Base-by-base conservation (phyloP, 2,113 vertebrate species). In the Onychorhynchus coronatus region DNA sequence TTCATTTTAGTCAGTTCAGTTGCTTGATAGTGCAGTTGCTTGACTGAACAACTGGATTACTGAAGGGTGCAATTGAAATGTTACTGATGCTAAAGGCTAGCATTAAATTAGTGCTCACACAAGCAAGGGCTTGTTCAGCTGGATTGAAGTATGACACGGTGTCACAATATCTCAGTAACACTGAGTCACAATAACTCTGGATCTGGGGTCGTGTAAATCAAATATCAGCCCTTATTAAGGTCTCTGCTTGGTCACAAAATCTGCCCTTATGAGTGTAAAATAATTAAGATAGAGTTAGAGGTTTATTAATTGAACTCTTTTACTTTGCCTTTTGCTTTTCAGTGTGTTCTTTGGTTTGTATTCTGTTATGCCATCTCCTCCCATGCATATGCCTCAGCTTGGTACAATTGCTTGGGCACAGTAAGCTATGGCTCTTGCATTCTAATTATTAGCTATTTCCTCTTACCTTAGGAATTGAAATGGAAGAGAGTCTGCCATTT, bases 361-460 rank as follows among this genome's bases (percentile, higher is more conserved):
- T 50, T 75, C 41, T 61, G 13, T 37, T 61, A 44, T 62, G 23
- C 47, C 13, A 4, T 73, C 46, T 82, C 37, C 7, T 22, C 49
- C 21, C 42, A 72, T 42, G 50, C 50, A 44, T 37, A 68, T 24
- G 35, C 17, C 31, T 71, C 61, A 83, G 72, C 24, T 88, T 74
- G 77, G 33, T 47, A 47, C 21, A 73, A 20, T 15, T 85, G 35
- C 44, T 47, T 70, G 8, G 63, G 71, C 22, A 71, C 33, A 86
- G 55, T 27, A 70, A 79, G 42, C 21, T 30, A 35, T 58, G 23
- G 17, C 14, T 59, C 46, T 61, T 84, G 78, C 88, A 95, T 90
- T 31, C 63, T 95, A 83, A 94, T 86, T 80, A 80, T 88, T 77
- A 84, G 35, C 31, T 61, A 56, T 88, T 96, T 95, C 82, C 75